Evolutionary conservation across 1,140 invertebrate genomes (phyloP), one percentile per base, ranked within the genome.

Genomic region (Laodelphax striatellus): DNA sequence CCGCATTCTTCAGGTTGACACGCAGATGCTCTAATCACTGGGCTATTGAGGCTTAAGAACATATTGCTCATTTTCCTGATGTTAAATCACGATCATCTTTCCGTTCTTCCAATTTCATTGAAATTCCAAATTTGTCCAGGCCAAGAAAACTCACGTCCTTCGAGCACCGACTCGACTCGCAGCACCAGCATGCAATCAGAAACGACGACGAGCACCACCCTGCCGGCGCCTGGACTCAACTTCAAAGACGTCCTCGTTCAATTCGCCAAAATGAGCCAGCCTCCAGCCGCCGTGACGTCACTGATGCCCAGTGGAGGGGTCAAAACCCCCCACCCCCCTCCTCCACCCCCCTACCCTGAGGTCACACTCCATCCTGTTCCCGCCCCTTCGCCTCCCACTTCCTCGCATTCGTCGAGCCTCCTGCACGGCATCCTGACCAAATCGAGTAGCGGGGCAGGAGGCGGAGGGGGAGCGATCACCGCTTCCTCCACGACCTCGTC

Each of bases 161-260:
- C 77, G 10, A 78, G 74, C 62, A 73, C 74, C 5, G 77, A 80
- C 60, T 77, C 77, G n/a, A 76, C 76, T 52, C 73, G 76, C 58
- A 75, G 77, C 31, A 19, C 34, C 19, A 56, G 52, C 43, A 38
- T 38, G 34, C 55, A 62, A 16, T 44, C 61, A 14, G 55, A 63
- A 19, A 28, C n/a, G 9, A 44, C 9, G 13, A 52, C 1, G 3
- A 11, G 9, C 10, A 38, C 34, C 34, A 5, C 34, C 17, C 53
- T 41, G 50, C 59, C 50, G 19, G 57, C 24, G 34, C 52, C 58
- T 34, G 54, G 57, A 28, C 65, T 79, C 60, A 84, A 82, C 60
- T 88, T 86, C 69, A 87, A 87, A 69, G 86, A 88, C 64, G 84
- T 88, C 17, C 75, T 88, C n/a, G 79, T 87, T 4, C 84, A 87